Percentiles rank a stretch among this genome's conserved stretches.
phyloP scores from a whole-genome alignment of 2,113 vertebrate species.

The Delphinus delphis region DNA sequence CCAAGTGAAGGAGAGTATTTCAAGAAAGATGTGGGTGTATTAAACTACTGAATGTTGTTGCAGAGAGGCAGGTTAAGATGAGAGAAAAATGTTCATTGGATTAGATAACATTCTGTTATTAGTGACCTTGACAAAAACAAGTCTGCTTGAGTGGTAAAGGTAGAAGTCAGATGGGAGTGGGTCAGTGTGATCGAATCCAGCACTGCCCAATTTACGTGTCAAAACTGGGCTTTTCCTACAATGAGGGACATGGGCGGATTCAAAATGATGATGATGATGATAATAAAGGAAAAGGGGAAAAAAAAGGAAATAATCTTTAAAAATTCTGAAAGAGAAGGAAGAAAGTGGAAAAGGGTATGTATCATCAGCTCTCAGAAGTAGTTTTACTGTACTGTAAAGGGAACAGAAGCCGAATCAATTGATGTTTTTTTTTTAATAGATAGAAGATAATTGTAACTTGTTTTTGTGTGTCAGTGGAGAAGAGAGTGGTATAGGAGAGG shows the following conservation, averaged over 20 bases:
- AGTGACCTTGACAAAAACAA: not conserved
- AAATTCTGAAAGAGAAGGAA: not conserved
- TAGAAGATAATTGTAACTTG: not conserved
- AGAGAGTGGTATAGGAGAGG: not conserved
- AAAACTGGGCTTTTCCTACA: not conserved
- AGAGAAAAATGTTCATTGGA: slow-evolving; percentile 19
- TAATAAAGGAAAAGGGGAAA: not conserved
- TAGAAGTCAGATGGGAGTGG: not conserved
- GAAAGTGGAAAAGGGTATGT: not conserved
- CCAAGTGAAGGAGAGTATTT: not conserved
- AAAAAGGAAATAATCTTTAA: not conserved
- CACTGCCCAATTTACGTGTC: not conserved
- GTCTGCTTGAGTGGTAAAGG: slow-evolving; percentile 10
- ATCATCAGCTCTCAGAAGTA: not conserved
- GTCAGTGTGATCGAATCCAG: not conserved
- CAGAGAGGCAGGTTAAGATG: not conserved
- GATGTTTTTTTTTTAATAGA: not conserved
- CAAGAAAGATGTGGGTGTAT: not conserved
- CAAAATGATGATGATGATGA: not conserved
- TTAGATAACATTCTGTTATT: not conserved
- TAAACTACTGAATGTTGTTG: slow-evolving; percentile 14
- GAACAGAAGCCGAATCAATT: not conserved
- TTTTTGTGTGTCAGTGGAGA: not conserved
- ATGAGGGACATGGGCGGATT: not conserved
- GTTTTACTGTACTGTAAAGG: not conserved